Conservation (phyloP, 2,888 invertebrate species). For the Phasia obesa region DNA sequence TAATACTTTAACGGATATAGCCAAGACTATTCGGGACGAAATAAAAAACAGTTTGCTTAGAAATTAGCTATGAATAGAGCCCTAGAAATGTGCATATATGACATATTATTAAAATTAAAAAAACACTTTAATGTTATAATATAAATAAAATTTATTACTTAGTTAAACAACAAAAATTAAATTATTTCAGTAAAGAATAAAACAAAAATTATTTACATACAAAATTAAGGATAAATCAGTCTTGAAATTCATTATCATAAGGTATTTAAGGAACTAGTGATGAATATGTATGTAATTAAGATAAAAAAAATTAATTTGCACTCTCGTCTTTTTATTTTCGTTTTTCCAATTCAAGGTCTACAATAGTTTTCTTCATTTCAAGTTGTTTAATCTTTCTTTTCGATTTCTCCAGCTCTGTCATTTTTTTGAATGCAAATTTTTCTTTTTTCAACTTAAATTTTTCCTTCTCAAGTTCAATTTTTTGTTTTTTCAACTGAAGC, state of each 20-base stretch:
- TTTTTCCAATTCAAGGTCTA: not conserved
- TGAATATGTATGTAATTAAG: constrained; percentile 1
- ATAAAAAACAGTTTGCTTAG: not conserved
- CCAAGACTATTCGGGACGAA: not conserved
- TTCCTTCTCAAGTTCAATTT: not conserved
- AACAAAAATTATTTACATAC: not conserved
- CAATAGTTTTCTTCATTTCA: not conserved
- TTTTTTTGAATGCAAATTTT: constrained; percentile 6
- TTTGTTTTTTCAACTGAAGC: constrained; percentile 1
- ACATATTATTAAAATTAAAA: not conserved
- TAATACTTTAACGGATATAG: not conserved
- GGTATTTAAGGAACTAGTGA: constrained; percentile 1
- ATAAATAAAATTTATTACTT: no score
- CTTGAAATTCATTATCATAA: not conserved
- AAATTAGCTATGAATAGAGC: no score
- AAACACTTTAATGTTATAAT: not conserved
- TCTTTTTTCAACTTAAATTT: not conserved
- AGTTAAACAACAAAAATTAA: not conserved
- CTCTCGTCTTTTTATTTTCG: no score
- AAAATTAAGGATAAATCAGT: not conserved
- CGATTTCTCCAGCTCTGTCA: not conserved
- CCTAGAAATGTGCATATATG: not conserved
- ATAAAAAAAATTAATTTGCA: not conserved
- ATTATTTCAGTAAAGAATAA: not conserved
- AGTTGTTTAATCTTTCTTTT: constrained; percentile 2